Evolutionary conservation across 37 sponge, comb jelly and placozoan species (phyloP), one percentile per base, ranked within the genome.

Genomic region (Cladorhizidae sp.): DNA sequence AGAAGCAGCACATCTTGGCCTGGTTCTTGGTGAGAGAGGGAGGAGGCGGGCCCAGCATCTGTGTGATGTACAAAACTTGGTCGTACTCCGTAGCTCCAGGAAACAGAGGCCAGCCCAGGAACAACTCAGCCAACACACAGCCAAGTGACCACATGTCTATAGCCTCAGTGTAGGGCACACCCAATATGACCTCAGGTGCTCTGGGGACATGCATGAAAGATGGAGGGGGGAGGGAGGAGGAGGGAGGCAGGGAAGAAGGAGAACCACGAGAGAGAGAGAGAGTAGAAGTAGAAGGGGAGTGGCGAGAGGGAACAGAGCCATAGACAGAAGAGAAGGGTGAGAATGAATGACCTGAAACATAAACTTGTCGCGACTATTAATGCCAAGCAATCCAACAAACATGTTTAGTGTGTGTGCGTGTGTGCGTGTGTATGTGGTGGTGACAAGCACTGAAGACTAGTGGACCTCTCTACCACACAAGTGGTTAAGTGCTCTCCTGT

Each of bases 91-190:
- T 82, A 3, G 90, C 63, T 1, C 94, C 97, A 12, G 97, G 97
- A 67, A 93, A 97, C 51, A 97, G 87, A 39, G 97, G 97, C 90
- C 92, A 97, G 5, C 97, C 97, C 1, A 97, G 92, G 64, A 79
- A 94, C 62, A 97, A 82, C 83, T 97, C 97, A 18, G 97, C 95
- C 18, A 91, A 57, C 14, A 97, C 97, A 89, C 97, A 97, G 22
- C 95, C 97, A 49, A 97, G 80, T 0, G 95, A 94, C 97, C 97
- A 97, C 87, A 97, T 94, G 83, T 97, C 97, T 35, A 97, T 91
- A 37, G 90, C 80, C 74, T 89, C 86, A 52, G 74, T 54, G 62
- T 87, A 97, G 0, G 93, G 93, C 20, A 94, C 81, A 0, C 98
- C 93, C 15, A 97, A 83, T 40, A 97, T 94, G 32, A 97, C 85